A percentile compares a stretch with the other conserved stretches of the same genome.
These are phyloP conservation scores for Halisarca cf. caerulea DNA, from an alignment of 37 sponge, comb jelly and placozoan species.

Conservation along the genomic window DNA sequence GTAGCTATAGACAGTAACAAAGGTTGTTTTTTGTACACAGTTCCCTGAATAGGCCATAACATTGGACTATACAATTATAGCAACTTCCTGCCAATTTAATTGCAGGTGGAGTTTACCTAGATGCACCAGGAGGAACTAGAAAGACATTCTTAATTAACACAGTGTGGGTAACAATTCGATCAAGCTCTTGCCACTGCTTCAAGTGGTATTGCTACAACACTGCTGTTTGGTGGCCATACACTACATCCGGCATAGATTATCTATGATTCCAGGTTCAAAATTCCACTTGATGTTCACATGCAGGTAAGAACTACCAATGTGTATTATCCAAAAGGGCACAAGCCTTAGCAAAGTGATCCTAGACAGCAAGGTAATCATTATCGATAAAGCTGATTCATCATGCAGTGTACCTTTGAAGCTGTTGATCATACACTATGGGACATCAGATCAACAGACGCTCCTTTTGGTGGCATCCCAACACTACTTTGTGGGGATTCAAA, in stretches of 20 bases:
- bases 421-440: slow-evolving; percentile 20
- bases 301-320: neutral
- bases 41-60: too few species aligned
- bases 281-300: slow-evolving; percentile 17
- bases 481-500: slow-evolving; percentile 39
- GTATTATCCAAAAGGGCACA: neutral
- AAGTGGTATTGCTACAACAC: slow-evolving; percentile 39
- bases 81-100: too few species aligned
- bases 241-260: too few species aligned
- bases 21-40: too few species aligned
- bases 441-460: neutral
- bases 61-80: too few species aligned
- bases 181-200: slow-evolving; percentile 40
- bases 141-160: slow-evolving; percentile 50
- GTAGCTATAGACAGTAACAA: too few species aligned
- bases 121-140: slow-evolving; percentile 40
- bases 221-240: slow-evolving; percentile 27
- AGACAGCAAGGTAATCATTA: slow-evolving; percentile 2
- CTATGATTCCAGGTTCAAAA: slow-evolving; percentile 31
- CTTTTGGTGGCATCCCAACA: slow-evolving; percentile 21
- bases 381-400: slow-evolving; percentile 4
- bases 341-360: neutral
- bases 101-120: slow-evolving; percentile 8
- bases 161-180: slow-evolving; percentile 14
- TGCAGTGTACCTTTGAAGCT: slow-evolving; percentile 7